These are phyloP conservation scores for Dipodomys stephensi DNA, from an alignment of 2,113 vertebrate genomes.

Conservation along the genomic window DNA sequence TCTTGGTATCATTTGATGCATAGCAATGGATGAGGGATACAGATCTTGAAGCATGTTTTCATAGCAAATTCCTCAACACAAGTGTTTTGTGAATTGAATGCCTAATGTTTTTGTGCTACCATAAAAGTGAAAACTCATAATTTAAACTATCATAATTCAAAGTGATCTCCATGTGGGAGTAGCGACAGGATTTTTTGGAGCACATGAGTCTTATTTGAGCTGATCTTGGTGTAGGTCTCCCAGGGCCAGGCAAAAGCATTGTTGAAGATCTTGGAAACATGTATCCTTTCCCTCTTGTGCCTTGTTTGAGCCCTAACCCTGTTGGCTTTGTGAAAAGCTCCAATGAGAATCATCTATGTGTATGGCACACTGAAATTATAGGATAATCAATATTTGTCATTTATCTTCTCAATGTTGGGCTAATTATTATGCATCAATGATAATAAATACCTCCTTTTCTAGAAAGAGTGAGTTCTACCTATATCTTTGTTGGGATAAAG, in stretches of 20 bases:
- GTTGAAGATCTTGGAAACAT: neutral
- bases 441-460: neutral
- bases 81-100: neutral
- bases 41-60: neutral
- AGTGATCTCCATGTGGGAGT: neutral
- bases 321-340: neutral
- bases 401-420: neutral
- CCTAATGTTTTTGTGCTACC: neutral
- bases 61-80: neutral
- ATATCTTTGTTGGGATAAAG: neutral
- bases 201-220: neutral
- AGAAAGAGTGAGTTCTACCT: neutral
- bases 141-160: neutral
- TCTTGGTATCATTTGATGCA: neutral
- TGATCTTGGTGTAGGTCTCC: neutral
- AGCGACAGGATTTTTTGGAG: neutral
- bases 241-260: rapidly evolving
- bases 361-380: neutral
- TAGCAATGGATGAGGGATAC: neutral
- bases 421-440: neutral
- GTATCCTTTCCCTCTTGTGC: neutral
- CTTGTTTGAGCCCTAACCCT: neutral
- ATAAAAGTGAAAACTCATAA: neutral
- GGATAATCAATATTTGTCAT: neutral
- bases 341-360: neutral